Base-by-base conservation (phyloP, 2,113 vertebrate genomes). In the Ranitomeya imitator region DNA sequence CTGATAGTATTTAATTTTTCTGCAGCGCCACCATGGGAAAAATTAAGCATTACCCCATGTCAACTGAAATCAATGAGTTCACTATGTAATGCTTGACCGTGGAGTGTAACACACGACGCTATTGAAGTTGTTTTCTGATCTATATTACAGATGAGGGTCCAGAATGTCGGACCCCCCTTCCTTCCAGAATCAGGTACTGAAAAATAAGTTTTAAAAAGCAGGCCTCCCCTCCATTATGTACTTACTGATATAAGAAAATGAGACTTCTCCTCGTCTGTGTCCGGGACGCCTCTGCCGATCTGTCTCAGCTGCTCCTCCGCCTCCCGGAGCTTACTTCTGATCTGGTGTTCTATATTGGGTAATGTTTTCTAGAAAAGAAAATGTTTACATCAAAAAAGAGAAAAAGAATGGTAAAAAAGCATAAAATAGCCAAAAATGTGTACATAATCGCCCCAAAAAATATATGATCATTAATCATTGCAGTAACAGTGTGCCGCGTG, bases 171-270 rank as follows among this genome's bases (percentile, higher is more conserved):
- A 26, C 11, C 67, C 11, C 23, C 13, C 26, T 69, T 23, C 23
- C 23, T 5, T 45, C 37, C 37, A 45, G 37, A 69, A 26, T 14
- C 4, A n/a, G 15, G 23, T 71, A 26, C 14, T 15, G 3, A 71
- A 71, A 18, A 71, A 26, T 14, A 1, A 12, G 21, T 69, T 69
- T 69, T n/a, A 26, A 23, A 26, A 15, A 5, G 12, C 67, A 26
- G 69, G 37, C 31, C 67, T 31, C 3, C 18, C 7, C 61, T 63
- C 52, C 51, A 37, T 16, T 57, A 21, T 9, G 1, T 19, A 90
- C 94, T 93, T 90, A 95, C 95, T 0, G 94, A 91, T 12, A 93
- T 91, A 76, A 96, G 90, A 79, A 92, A 93, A 63, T 84, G 0
- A 4, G 89, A 10, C 74, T 89, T 94, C 2, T 93, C 93, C 0